A percentile compares a stretch with the other conserved stretches of the same genome.
phyloP scores from a whole-genome alignment of 2,888 invertebrate species.

The Dyspetes luteomarginatus region DNA sequence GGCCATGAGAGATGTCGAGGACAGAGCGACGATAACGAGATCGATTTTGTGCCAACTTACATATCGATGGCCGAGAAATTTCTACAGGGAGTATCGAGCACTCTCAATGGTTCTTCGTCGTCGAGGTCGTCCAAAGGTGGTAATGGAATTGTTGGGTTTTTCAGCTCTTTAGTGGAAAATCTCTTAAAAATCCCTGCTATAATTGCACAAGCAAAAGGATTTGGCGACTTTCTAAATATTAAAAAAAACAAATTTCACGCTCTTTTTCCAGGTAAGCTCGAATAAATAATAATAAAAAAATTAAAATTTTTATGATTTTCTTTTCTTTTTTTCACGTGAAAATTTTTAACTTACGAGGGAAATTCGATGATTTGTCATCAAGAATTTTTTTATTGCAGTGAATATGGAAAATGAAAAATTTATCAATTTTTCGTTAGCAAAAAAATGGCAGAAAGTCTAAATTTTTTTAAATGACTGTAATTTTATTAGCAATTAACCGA shows the following conservation, averaged over 20 bases:
- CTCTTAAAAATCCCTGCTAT: slow-evolving; percentile 77
- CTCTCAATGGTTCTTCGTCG: background rate
- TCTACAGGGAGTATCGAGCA: slow-evolving; percentile 42
- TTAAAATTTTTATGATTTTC: no score
- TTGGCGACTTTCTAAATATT: slow-evolving; percentile 83
- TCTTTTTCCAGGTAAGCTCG: slow-evolving; percentile 87
- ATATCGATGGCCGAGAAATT: slow-evolving; percentile 59
- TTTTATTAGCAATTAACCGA: no score
- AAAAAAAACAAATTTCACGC: slow-evolving; percentile 85
- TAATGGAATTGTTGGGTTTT: slow-evolving; percentile 2
- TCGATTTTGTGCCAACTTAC: slow-evolving; percentile 56
- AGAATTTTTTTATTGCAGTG: no score
- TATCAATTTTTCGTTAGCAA: no score
- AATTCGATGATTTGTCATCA: no score
- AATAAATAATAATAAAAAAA: no score
- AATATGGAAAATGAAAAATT: no score
- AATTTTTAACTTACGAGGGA: no score
- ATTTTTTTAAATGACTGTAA: no score
- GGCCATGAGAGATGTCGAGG: background rate
- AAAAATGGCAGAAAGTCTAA: no score
- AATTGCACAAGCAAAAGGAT: slow-evolving; percentile 69
- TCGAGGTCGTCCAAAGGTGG: slow-evolving; percentile 20
- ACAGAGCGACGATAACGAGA: slow-evolving; percentile 25
- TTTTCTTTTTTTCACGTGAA: no score
- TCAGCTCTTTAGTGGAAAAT: slow-evolving; percentile 23